Evolutionary conservation across 2,797 vertebrate genomes (phyloP).

Genomic region (Malurus leucopterus): DNA sequence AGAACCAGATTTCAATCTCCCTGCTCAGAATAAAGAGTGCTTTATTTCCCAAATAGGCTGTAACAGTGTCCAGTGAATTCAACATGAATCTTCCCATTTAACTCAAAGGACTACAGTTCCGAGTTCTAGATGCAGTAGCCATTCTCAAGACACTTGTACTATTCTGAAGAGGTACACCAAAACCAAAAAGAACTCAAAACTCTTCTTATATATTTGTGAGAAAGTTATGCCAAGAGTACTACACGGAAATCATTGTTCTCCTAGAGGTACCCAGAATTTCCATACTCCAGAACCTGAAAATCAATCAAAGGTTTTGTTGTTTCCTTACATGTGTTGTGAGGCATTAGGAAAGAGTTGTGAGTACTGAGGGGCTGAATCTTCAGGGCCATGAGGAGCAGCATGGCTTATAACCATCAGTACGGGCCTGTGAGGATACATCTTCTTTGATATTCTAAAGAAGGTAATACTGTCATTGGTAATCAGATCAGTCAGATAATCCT

Average conservation of each 20-base stretch:
- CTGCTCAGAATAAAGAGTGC: neutral
- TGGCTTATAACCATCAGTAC: slow-evolving; percentile 95
- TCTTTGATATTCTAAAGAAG: slow-evolving; percentile 91
- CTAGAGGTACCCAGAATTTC: neutral
- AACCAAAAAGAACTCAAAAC: neutral
- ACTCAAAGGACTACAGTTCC: neutral
- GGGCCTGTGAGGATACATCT: slow-evolving; percentile 89
- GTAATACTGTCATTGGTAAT: slow-evolving; percentile 91
- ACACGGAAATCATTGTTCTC: neutral
- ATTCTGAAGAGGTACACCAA: neutral
- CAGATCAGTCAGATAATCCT: slow-evolving; percentile 97
- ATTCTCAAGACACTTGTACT: neutral
- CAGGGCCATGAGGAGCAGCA: slow-evolving; percentile 89
- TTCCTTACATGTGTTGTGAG: slow-evolving; percentile 93
- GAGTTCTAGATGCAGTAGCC: neutral
- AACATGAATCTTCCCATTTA: neutral
- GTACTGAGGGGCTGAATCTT: slow-evolving; percentile 91
- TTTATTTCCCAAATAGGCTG: neutral
- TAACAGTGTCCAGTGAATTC: neutral
- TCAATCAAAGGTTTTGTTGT: neutral
- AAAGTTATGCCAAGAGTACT: neutral
- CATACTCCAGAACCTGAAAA: neutral
- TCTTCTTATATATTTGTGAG: neutral
- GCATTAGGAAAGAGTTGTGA: slow-evolving; percentile 90
- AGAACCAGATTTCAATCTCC: neutral